Percentiles rank a stretch among this genome's conserved stretches.
Evolutionary conservation across 2,888 invertebrate genomes (phyloP).

Genomic region (Hypselothyrea guttata): DNA sequence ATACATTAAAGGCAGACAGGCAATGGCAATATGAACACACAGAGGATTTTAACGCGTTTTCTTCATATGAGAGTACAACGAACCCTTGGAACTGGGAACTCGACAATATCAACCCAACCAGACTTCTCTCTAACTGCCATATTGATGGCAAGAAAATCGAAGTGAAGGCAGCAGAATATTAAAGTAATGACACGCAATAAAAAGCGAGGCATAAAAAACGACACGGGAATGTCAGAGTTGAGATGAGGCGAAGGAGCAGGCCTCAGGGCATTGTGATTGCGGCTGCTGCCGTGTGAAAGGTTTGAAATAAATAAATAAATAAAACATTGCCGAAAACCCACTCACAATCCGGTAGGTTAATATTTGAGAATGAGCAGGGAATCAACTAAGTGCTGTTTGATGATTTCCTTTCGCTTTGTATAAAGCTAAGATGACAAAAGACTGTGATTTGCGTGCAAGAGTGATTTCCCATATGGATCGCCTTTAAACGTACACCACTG

Average conservation of each 20-base stretch:
- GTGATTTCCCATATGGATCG: constrained; percentile 21
- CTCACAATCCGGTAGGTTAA: constrained; percentile 10
- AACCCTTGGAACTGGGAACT: constrained; percentile 26
- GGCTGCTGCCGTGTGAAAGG: constrained; percentile 40
- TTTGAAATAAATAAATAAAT: constrained; percentile 45
- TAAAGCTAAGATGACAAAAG: constrained; percentile 20
- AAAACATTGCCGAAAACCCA: constrained; percentile 29
- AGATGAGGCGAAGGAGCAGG: constrained; percentile 6
- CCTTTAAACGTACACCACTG: constrained; percentile 7
- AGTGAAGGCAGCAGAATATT: constrained; percentile 46
- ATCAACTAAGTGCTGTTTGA: constrained; percentile 39
- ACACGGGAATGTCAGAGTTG: constrained; percentile 57
- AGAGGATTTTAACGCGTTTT: constrained; percentile 25
- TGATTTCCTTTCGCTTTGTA: constrained; percentile 26
- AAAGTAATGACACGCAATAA: constrained; percentile 65
- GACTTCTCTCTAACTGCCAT: constrained; percentile 4
- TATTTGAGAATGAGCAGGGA: constrained; percentile 7
- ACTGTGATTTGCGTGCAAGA: constrained; percentile 35
- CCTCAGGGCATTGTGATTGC: constrained; percentile 30
- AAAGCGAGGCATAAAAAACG: constrained; percentile 45
- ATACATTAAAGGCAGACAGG: constrained; percentile 57
- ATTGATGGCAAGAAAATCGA: constrained; percentile 45
- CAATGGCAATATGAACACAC: constrained; percentile 29
- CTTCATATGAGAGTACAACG: constrained; percentile 34
- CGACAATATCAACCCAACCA: too few relatives aligned